Percentiles rank a stretch among this genome's conserved stretches.
phyloP scores from a whole-genome alignment of 2,797 vertebrate species.

The Aldrovandia affinis region DNA sequence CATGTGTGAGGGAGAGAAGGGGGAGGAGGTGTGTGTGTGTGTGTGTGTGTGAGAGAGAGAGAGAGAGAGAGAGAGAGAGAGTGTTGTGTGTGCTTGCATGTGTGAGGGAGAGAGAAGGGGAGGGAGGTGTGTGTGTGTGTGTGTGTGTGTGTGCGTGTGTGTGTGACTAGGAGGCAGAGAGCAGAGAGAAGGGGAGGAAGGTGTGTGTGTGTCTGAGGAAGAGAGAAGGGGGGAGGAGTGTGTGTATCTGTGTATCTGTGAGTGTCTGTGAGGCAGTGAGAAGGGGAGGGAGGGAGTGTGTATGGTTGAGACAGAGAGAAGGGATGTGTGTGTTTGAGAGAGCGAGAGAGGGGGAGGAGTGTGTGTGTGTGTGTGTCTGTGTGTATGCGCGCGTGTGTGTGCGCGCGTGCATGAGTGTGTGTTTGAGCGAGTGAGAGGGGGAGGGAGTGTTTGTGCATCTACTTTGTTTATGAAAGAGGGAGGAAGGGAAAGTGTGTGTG shows the following conservation, averaged over 20 bases:
- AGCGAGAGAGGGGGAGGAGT: slow-evolving; percentile 1
- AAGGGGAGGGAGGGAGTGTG: slow-evolving; percentile 26
- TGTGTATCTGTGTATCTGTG: neutral
- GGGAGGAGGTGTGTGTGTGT: slow-evolving; percentile 55
- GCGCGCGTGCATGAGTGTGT: neutral
- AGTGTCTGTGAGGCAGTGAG: slow-evolving; percentile 35
- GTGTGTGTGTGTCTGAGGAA: neutral
- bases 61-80: slow-evolving; percentile 50
- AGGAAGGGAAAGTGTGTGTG: slow-evolving; percentile 18
- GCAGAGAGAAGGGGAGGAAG: neutral
- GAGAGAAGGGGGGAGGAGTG: neutral
- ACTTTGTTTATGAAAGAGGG: slow-evolving; percentile 36
- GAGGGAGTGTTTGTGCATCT: slow-evolving; percentile 28
- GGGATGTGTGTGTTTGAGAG: slow-evolving; percentile 46
- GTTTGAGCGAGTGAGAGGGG: slow-evolving; percentile 14
- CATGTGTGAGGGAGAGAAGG: slow-evolving; percentile 45
- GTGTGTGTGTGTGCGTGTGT: slow-evolving; percentile 27
- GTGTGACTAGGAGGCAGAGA: neutral
- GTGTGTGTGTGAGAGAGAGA: slow-evolving; percentile 51
- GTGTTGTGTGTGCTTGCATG: slow-evolving; percentile 37
- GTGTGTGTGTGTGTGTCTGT: slow-evolving; percentile 14
- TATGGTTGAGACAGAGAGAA: slow-evolving; percentile 40
- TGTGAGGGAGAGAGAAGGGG: slow-evolving; percentile 44
- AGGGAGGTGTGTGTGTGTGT: neutral
- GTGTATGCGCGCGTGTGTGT: neutral